A percentile compares a stretch with the other conserved stretches of the same genome.
phyloP scores from a whole-genome alignment of 2,113 vertebrate species.

The Murina feae region DNA sequence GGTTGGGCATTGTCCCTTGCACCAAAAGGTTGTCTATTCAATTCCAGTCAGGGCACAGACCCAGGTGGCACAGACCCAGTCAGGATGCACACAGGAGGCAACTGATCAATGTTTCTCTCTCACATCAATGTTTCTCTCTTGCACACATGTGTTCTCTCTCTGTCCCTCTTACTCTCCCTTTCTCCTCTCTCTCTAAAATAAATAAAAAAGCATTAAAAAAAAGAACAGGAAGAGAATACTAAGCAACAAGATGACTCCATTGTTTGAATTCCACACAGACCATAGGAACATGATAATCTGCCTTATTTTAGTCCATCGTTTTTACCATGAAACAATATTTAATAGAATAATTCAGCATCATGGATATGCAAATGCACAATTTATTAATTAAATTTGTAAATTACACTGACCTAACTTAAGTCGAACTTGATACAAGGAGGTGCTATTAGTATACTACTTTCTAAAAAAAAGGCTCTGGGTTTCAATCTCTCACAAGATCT shows the following conservation, averaged over 20 bases:
- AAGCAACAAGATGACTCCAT: neutral
- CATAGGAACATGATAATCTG: neutral
- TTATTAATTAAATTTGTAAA: neutral
- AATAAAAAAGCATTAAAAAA: neutral
- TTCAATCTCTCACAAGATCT: neutral
- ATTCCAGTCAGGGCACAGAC: neutral
- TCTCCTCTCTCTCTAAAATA: neutral
- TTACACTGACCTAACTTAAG: neutral
- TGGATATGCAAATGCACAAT: neutral
- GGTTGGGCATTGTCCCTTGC: neutral
- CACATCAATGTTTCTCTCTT: neutral
- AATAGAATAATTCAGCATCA: neutral
- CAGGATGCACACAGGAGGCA: neutral
- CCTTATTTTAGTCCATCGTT: neutral
- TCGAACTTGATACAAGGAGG: neutral
- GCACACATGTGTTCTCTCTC: too few relatives aligned
- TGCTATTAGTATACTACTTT: neutral
- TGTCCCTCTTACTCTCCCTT: neutral
- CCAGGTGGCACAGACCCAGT: neutral
- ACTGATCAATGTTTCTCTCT: neutral
- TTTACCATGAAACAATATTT: neutral
- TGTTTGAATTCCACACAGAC: neutral
- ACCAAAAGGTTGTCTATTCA: neutral
- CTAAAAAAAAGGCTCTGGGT: neutral
- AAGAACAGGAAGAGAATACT: neutral